Base-by-base conservation (phyloP, 2,888 invertebrate species). In the Drosophila monieri region DNA sequence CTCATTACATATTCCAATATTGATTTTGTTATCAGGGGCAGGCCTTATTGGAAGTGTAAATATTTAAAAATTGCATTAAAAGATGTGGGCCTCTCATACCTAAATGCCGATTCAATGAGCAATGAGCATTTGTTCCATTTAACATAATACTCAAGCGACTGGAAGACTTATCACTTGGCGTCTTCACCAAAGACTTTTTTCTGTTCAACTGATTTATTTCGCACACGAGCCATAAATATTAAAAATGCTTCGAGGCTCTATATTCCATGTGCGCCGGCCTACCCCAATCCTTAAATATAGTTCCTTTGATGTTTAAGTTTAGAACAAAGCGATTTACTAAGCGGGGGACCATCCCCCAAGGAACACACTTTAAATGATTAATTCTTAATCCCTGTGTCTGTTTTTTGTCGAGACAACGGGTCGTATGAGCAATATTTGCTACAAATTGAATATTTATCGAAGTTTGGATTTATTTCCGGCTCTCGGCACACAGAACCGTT, bases 271-370 rank as follows among this genome's bases (percentile, higher is more conserved):
- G 15, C 12, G 15, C 12, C n/a, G 32, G 44, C 65, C 62, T 64
- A 64, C 62, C 62, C 52, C 62, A 64, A 52, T 27, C 44, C 49
- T 5, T 25, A 49, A 49, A 51, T 49, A 51, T 6, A 27, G 15
- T 52, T 52, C 30, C 1, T 64, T 64, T 64, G 65, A 64, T 65
- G 62, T 64, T 60, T 60, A 59, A 47, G 60, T 59, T 60, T 60
- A 37, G 62, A 62, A 37, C 21, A 44, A 37, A n/a, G 18, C 18
- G 1, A 18, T n/a, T n/a, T n/a, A n/a, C n/a, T n/a, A n/a, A n/a
- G n/a, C n/a, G n/a, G n/a, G n/a, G n/a, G n/a, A 15, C 30, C 21
- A 44, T 27, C 48, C 61, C 35, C 12, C 4, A 35, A 51, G 64
- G 35, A 30, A 1, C 25, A 35, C 27, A 49, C 12, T 43, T 21